Evolutionary conservation across 2,113 vertebrate genomes (phyloP), one percentile per base, ranked within the genome.

Genomic region (Colistium nudipinnis): DNA sequence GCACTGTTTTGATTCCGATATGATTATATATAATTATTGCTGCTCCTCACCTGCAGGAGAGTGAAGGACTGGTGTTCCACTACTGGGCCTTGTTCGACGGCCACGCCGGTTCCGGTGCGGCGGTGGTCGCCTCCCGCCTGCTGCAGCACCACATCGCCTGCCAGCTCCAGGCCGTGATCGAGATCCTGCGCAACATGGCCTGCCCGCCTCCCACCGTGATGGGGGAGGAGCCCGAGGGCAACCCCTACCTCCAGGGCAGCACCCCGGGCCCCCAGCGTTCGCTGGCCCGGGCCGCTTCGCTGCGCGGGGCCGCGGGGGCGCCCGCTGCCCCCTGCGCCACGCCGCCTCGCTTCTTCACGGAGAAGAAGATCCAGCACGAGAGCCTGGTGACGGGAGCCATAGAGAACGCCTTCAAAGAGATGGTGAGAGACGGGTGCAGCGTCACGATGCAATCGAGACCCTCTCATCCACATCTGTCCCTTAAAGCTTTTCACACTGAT

Each of bases 31-130:
- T 30, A 28, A 14, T 38, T 20, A n/a, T 17, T 55, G 7, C 17
- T 10, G n/a, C n/a, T 12, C 1, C 49, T 76, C 76, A 11, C 64
- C 51, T 68, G 27, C 73, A 90, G 83, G 83, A 87, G 7, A 75
- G 81, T 0, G 96, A 97, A n/a, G 96, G 95, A 0, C 87, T 98
- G 30, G 85, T 90, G 45, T 95, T 97, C 75, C 95, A 96, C 89
- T 98, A 98, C 91, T 99, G 97, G 98, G 97, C 94, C 2, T 82
- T 99, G 74, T 99, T 99, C 12, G 98, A 99, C 17, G 98, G 98
- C 0, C 98, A 99, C 0, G 97, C 97, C 0, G 98, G 98, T 3
- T 96, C 96, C 0, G 97, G 97, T 1, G 97, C 95, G 0, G 97
- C 98, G 0, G 93, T 99, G 8, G 95, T 97, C 0, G 95, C 96